Base-by-base conservation (phyloP, 92 coral and sea anemone species). In the Epizoanthus rinbou region DNA sequence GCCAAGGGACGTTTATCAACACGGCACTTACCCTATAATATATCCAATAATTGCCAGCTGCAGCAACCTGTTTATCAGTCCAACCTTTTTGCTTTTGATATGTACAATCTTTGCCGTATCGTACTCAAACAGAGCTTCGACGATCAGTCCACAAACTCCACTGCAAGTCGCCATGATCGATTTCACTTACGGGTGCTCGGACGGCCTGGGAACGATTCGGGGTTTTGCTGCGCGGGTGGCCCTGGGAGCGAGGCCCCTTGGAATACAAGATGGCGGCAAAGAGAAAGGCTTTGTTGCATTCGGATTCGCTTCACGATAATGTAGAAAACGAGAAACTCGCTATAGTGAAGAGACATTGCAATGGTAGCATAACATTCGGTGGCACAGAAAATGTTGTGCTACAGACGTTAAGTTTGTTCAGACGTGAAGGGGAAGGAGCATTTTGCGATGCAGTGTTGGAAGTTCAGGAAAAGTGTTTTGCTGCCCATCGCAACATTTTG, bases 371-470 rank as follows among this genome's bases (percentile, higher is more conserved):
- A 50, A 50, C 54, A 9, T 50, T 50, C 54, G 3, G 54, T 50
- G 54, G 54, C 54, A 13, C 54, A 50, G 54, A 50, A 50, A 50
- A 50, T 50, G 14, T 50, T 50, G 33, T 64, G 6, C 90, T 92
- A 23, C 57, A 67, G 9, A 63, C 87, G 69, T 63, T 92, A 22
- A 84, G 89, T 76, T 57, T 71, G 57, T 82, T 92, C 57, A 90
- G 95, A 31, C 53, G 66, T 18, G 95, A 89, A 62, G 95, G 91
- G 52, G 87, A 76, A 57, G 79, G 87, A 45, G 95, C 89, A 57
- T 92, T 92, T 84, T 92, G 93, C 65, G 95, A 92, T 74, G 91
- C 89, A 16, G 75, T 78, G 39, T 66, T 92, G 69, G 87, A 85
- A 84, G 88, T 88, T 16, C 91, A 89, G 47, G 93, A 89, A 6